Percentiles rank a stretch among this genome's conserved stretches.
phyloP scores from a whole-genome alignment of 2,888 invertebrate genomes.

The Leptinotarsa haldemani region DNA sequence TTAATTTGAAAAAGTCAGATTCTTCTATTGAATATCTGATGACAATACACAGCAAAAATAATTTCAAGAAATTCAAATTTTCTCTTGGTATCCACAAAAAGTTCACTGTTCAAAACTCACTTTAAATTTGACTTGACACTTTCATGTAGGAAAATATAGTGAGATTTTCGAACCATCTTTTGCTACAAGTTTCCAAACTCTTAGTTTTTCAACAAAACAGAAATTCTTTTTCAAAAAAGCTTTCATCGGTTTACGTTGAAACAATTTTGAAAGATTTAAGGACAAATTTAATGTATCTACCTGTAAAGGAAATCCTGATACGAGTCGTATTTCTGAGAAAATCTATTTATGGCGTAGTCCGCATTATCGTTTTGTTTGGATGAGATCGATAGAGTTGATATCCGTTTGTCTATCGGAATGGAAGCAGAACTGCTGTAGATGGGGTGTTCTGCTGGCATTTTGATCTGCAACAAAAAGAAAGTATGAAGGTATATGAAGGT shows the following conservation, averaged over 20 bases:
- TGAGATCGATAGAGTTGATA: slow-evolving; percentile 58
- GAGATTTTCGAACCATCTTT: no score
- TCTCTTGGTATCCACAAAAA: no score
- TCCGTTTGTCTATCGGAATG: slow-evolving; percentile 57
- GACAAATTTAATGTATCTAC: slow-evolving; percentile 14
- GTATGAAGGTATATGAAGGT: background rate
- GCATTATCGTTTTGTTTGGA: slow-evolving; percentile 54
- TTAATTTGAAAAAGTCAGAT: no score
- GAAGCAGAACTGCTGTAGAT: slow-evolving; percentile 55
- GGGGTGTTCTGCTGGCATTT: slow-evolving; percentile 41
- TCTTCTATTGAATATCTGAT: no score
- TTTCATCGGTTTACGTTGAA: background rate
- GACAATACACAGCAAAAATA: no score
- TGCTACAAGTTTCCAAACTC: no score
- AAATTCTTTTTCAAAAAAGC: no score
- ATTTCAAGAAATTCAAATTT: no score
- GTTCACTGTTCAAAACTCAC: no score
- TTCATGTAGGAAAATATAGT: no score
- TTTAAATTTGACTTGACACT: no score
- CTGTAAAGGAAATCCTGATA: slow-evolving; percentile 60
- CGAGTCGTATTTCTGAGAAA: slow-evolving; percentile 62
- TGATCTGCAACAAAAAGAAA: slow-evolving; percentile 23
- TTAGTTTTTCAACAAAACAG: no score
- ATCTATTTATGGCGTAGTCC: slow-evolving; percentile 57
- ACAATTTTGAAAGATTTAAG: background rate